Evolutionary conservation across 2,888 invertebrate species (phyloP).

Genomic region (Cantharis rufa): DNA sequence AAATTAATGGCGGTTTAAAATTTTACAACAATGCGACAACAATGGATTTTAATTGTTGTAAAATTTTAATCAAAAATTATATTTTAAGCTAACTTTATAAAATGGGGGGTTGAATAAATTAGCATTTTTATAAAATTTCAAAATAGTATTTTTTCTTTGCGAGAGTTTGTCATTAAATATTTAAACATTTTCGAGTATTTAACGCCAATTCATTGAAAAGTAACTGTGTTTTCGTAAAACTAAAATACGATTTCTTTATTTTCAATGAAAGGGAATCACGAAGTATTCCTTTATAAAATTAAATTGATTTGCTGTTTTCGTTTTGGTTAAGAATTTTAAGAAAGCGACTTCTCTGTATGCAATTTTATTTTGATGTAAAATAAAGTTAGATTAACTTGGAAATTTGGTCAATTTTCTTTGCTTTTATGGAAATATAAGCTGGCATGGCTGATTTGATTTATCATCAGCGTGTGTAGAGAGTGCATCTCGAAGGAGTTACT

Average conservation of each 20-base stretch:
- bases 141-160: too few species aligned
- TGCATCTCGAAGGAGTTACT: conserved; percentile 38
- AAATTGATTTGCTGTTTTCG: background rate
- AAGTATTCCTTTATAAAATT: background rate
- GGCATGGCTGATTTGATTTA: conserved; percentile 52
- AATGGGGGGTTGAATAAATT: too few species aligned
- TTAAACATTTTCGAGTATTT: background rate
- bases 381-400: conserved; percentile 16
- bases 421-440: conserved; percentile 49
- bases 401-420: conserved; percentile 47
- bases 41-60: too few species aligned
- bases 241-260: background rate
- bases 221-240: background rate
- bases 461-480: conserved; percentile 51
- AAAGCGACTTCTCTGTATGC: background rate
- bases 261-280: background rate
- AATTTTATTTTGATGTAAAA: conserved; percentile 5
- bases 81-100: too few species aligned
- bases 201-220: background rate
- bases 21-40: too few species aligned
- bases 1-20: too few species aligned
- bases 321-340: background rate
- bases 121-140: too few species aligned
- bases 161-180: too few species aligned
- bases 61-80: too few species aligned